phyloP scores from a whole-genome alignment of 2,797 vertebrate genomes.

The Sphaeramia orbicularis region DNA sequence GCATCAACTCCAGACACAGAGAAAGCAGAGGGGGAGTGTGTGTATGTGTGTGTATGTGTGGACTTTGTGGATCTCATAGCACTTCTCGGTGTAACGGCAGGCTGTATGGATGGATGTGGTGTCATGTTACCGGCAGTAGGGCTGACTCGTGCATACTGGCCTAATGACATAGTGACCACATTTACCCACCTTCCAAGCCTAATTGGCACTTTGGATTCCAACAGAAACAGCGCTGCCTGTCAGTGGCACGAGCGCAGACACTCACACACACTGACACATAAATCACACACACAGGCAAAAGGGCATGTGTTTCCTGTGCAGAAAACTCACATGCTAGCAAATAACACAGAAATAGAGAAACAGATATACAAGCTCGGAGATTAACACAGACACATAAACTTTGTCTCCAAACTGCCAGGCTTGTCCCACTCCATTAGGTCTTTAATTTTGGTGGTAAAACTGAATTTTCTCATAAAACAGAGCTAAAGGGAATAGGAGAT shows the following conservation, averaged over 20 bases:
- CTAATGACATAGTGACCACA: slow-evolving; percentile 79
- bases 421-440: slow-evolving; percentile 39
- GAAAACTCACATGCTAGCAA: slow-evolving; percentile 4
- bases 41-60: slow-evolving; percentile 8
- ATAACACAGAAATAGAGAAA: slow-evolving; percentile 10
- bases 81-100: slow-evolving; percentile 33
- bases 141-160: slow-evolving; percentile 71
- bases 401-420: slow-evolving; percentile 32
- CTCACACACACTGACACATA: slow-evolving; percentile 30
- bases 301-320: slow-evolving; percentile 4
- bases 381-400: slow-evolving; percentile 35
- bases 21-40: slow-evolving; percentile 18
- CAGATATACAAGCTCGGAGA: slow-evolving; percentile 27
- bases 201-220: slow-evolving; percentile 67
- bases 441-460: slow-evolving; percentile 56
- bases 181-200: slow-evolving; percentile 53
- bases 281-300: slow-evolving; percentile 35
- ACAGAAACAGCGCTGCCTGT: slow-evolving; percentile 44
- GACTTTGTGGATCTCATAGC: slow-evolving; percentile 43
- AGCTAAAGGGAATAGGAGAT: slow-evolving; percentile 31
- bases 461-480: slow-evolving; percentile 47
- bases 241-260: slow-evolving; percentile 35
- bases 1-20: slow-evolving; percentile 51
- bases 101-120: slow-evolving; percentile 52
- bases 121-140: slow-evolving; percentile 69